Evolutionary conservation across 2,888 invertebrate genomes (phyloP), one percentile per base, ranked within the genome.

Genomic region (Gisinianus flammeolus): DNA sequence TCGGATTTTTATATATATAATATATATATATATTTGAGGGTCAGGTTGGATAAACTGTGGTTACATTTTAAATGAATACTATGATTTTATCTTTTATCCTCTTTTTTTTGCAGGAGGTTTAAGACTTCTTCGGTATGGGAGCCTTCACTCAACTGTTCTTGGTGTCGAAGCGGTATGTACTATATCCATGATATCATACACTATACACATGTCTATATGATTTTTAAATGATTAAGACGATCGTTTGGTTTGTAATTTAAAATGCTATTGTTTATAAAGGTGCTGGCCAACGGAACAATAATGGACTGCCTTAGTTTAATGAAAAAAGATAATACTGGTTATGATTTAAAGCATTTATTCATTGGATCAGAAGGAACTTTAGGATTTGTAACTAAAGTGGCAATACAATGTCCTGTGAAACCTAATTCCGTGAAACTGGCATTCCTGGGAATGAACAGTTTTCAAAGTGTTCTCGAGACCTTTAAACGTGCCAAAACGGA

Each of bases 361-460:
- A 95, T 98, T 85, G 99, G 99, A n/a, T 95, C 97, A 0, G 99
- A 99, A 88, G 99, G 99, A 70, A 96, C 97, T 0, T 88, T 99
- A 73, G 99, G 99, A 19, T 87, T 99, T 5, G 92, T 99, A 10
- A 98, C 98, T 0, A 94, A 94, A 88, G 92, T 96, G 6, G 93
- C 95, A 1, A 91, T 99, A 79, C 92, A 95, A 77, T 98, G 97
- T 87, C 95, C 97, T 0, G 91, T 93, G 0, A 89, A 91, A 85
- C 95, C 98, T 0, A 91, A 91, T 83, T 91, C 96, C 0, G 90
- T 95, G 0, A 94, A 93, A 85, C 90, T 98, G 8, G 96, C 97
- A 24, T 94, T 96, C 87, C 89, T 99, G 86, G 97, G 96, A 94
- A 66, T 96, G 52, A 88, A 92, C 77, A 91, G 89, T 52, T 98